These are phyloP conservation scores for Rhabdomys dilectus DNA, from an alignment of 2,113 vertebrate genomes.

Conservation along the genomic window DNA sequence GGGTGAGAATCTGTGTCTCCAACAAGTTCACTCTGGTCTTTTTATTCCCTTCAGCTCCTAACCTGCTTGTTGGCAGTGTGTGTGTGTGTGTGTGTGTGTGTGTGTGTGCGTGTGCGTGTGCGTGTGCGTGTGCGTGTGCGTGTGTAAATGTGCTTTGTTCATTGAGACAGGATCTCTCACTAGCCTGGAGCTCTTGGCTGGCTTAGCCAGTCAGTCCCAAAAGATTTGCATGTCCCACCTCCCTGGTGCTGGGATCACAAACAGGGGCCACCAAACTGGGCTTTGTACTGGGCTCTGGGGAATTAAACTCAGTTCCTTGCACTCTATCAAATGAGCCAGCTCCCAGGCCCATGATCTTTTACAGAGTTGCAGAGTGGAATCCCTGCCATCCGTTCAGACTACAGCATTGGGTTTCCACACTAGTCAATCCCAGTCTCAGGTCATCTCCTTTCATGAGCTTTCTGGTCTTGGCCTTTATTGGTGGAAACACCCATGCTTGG, in stretches of 20 bases:
- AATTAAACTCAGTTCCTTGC: not conserved
- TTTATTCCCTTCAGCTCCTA: slow-evolving; percentile 78
- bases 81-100: not conserved
- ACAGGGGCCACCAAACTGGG: not conserved
- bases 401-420: not conserved
- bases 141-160: not conserved
- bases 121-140: not conserved
- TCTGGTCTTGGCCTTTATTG: not conserved
- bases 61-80: not conserved
- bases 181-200: not conserved
- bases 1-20: slow-evolving; percentile 65
- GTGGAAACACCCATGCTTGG: not conserved
- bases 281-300: not conserved
- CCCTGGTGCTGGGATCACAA: not conserved
- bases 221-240: not conserved
- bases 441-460: not conserved
- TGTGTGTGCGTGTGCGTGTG: not conserved
- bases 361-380: not conserved
- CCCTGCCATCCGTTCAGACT: not conserved
- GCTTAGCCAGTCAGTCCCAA: too few species aligned
- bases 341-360: not conserved
- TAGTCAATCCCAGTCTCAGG: not conserved
- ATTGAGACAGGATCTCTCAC: not conserved
- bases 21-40: not conserved
- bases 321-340: not conserved